Evolutionary conservation across 2,888 invertebrate species (phyloP), one percentile per base, ranked within the genome.

Genomic region (Apotomis turbidana): DNA sequence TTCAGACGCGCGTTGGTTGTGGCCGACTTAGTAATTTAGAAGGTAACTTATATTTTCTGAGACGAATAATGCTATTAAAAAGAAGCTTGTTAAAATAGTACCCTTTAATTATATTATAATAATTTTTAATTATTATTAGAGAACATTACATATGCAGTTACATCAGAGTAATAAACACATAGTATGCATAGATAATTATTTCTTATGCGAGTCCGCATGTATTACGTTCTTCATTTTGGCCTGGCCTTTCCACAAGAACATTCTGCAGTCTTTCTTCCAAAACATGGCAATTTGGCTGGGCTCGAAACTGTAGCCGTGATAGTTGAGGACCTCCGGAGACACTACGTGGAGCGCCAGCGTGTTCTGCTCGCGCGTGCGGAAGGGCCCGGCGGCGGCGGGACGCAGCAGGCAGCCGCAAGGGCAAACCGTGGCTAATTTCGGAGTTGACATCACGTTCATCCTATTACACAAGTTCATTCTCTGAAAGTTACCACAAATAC

Each of bases 191-290:
- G 54, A 49, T 66, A 72, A 74, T 77, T 76, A 84, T 67, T 82
- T 84, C 78, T 81, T 87, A 72, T 85, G 80, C 3, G 85, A 85
- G 59, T 88, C 85, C 0, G 85, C 87, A 54, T 85, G 80, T 57
- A 86, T 83, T 3, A 85, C 86, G 69, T 85, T 85, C 78, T 88
- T 88, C 77, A 81, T 81, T 81, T 86, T 88, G 46, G 88, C 83
- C 76, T 87, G 85, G 46, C 91, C 91, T 81, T 93, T 93, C 93
- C 93, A 96, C 68, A 96, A 86, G 92, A 96, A 96, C 91, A 94
- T 96, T 79, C 96, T 90, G 76, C 95, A 95, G 79, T 96, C 96
- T 83, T 96, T 96, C 81, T 96, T 96, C 95, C 95, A 96, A 74
- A 94, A 93, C 80, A 93, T 93, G 0, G 96, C 95, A 72, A 96